Evolutionary conservation across 1,140 invertebrate genomes (phyloP), one percentile per base, ranked within the genome.

Genomic region (Dinothrombium tinctorium): DNA sequence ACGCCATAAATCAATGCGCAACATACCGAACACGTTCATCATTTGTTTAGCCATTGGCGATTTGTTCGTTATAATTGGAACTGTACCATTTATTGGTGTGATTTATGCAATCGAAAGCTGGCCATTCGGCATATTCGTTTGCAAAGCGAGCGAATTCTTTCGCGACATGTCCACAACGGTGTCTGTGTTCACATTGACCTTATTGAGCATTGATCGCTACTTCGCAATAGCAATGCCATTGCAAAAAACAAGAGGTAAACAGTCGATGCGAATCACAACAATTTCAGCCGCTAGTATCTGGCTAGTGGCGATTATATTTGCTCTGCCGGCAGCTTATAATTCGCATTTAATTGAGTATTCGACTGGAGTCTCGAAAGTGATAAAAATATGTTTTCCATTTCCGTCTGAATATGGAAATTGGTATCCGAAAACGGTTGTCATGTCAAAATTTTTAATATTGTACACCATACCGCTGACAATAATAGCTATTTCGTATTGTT

Each of bases 161-260:
- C 83, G 84, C 54, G 81, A 87, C 52, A 66, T 89, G 42, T 86
- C 79, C n/a, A 76, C 89, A 33, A 83, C 82, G 0, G 82, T 92
- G 0, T 87, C 83, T 0, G 80, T 90, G 4, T 89, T 90, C 55
- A 90, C 83, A 0, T 59, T 92, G 33, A 86, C 80, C 0, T 82
- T 81, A 0, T 61, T 92, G 0, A 83, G 81, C 25, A 78, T 73
- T 4, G 84, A 92, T 55, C 67, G 84, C 28, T 84, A 76, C 53
- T 74, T 76, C 50, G 79, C 78, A 11, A 84, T 84, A 47, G 78
- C 81, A 1, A 66, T 77, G 54, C 79, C 79, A 24, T 26, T 38
- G 73, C 1, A 76, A 71, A 0, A 56, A 69, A 5, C 65, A 71
- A 49, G 80, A 74, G 14, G 12, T 23, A 26, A n/a, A n/a, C 17